Base-by-base conservation (phyloP, 2,888 invertebrate genomes). In the Eupithecia exiguata region DNA sequence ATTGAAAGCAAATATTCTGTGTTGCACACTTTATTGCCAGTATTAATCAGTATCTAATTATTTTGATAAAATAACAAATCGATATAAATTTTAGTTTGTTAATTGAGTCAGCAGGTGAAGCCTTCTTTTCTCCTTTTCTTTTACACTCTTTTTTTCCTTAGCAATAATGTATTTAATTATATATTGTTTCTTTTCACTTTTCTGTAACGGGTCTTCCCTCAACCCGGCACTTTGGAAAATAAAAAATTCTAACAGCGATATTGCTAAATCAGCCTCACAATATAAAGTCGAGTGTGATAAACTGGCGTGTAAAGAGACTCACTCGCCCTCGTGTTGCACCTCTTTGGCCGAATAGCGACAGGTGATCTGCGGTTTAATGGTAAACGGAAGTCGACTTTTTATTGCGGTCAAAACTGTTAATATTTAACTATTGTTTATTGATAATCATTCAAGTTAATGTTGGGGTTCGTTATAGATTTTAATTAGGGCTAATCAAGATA, bases 351-450 rank as follows among this genome's bases (percentile, higher is more conserved):
- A 68, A 70, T 69, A 67, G 71, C 76, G 78, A 79, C 80, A 80
- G 80, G 80, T 80, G 80, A 77, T 71, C 74, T 66, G 74, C n/a
- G 73, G 77, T 77, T 79, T 77, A 76, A 78, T 75, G 78, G 76
- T 69, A 78, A 80, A 79, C 80, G 79, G 77, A 74, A 74, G 71
- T 69, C 74, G 74, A 58, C 67, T 80, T 78, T 79, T 76, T 75
- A 76, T 78, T 79, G 79, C 78, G 79, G 79, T 78, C 70, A 69
- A 70, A 78, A 76, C 77, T 77, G 74, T 75, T 76, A 74, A 76
- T 75, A 53, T 72, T 74, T 75, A 70, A 69, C 74, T 75, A 76
- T 79, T 77, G 75, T 75, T 77, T 74, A 77, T 79, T 77, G 74
- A 79, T 78, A 74, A 79, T 72, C 76, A 78, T 74, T 76, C 70